These are phyloP conservation scores for Hoplodrina blanda DNA, from an alignment of 2,888 invertebrate species.

Conservation along the genomic window DNA sequence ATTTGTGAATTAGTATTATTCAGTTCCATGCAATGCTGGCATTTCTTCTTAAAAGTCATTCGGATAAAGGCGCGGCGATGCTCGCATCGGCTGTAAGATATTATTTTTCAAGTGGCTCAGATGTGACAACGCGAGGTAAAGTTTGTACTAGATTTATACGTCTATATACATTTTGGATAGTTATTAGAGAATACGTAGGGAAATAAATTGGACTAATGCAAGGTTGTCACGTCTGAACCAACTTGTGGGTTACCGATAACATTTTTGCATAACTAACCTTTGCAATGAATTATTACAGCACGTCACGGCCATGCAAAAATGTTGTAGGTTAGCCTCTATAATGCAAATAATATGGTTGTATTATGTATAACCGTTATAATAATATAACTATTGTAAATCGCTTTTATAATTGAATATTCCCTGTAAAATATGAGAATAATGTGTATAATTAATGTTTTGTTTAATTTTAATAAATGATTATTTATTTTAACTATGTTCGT, in stretches of 20 bases:
- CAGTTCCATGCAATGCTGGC: constrained; percentile 23
- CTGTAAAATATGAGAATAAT: constrained; percentile 76
- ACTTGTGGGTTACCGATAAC: constrained; percentile 30
- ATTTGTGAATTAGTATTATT: constrained; percentile 32
- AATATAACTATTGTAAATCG: constrained; percentile 74
- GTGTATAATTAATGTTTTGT: constrained; percentile 78
- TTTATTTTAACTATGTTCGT: constrained; percentile 82
- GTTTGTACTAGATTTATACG: constrained; percentile 19
- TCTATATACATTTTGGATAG: constrained; percentile 47
- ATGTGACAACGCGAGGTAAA: constrained; percentile 19
- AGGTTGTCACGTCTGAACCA: constrained; percentile 28
- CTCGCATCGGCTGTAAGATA: constrained; percentile 44
- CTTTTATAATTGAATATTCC: constrained; percentile 70
- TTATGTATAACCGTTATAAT: constrained; percentile 64
- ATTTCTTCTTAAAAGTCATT: constrained; percentile 48
- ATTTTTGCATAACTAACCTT: constrained; percentile 27
- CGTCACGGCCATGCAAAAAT: constrained; percentile 17
- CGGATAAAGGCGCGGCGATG: constrained; percentile 12
- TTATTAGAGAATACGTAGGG: constrained; percentile 31
- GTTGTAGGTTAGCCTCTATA: constrained; percentile 26
- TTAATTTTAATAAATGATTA: constrained; percentile 79
- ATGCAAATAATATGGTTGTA: constrained; percentile 66
- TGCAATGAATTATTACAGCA: constrained; percentile 2
- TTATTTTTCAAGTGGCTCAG: constrained; percentile 26
- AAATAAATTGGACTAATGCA: constrained; percentile 38